phyloP scores from a whole-genome alignment of 1,140 invertebrate genomes.

The Bombus impatiens region DNA sequence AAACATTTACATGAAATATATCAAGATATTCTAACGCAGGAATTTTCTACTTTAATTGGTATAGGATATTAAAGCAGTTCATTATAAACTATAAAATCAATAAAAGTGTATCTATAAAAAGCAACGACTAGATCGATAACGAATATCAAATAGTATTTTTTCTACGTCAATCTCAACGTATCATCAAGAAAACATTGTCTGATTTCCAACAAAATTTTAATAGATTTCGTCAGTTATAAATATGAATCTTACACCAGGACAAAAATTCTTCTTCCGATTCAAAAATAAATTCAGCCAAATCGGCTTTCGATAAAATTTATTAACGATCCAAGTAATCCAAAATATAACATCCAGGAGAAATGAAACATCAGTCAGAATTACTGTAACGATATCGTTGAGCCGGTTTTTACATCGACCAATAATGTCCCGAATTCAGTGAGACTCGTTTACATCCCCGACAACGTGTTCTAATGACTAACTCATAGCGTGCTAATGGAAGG shows the following conservation, averaged over 20 bases:
- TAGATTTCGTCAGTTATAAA: neutral
- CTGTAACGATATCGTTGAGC: neutral
- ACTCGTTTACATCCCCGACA: slow-evolving; percentile 33
- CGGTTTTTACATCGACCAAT: neutral
- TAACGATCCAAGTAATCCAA: neutral
- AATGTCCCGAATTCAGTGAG: slow-evolving; percentile 14
- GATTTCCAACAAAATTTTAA: neutral
- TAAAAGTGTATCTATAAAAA: neutral
- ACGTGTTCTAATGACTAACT: slow-evolving; percentile 28
- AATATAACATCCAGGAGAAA: too few relatives aligned
- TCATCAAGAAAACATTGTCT: neutral
- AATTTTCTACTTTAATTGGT: neutral
- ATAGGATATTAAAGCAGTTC: neutral
- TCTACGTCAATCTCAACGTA: neutral
- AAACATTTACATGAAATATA: too few relatives aligned
- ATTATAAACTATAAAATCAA: neutral
- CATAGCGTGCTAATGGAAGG: slow-evolving; percentile 44
- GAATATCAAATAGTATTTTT: neutral
- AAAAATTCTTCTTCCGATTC: too few relatives aligned
- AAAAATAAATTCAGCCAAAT: too few relatives aligned
- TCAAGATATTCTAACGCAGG: neutral
- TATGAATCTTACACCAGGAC: neutral
- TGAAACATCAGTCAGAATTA: neutral
- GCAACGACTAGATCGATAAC: neutral
- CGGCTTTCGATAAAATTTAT: neutral